Percentiles rank a stretch among this genome's conserved stretches.
Conservation (phyloP, 1,140 invertebrate species). For the Caenorhabditis tropicalis region DNA sequence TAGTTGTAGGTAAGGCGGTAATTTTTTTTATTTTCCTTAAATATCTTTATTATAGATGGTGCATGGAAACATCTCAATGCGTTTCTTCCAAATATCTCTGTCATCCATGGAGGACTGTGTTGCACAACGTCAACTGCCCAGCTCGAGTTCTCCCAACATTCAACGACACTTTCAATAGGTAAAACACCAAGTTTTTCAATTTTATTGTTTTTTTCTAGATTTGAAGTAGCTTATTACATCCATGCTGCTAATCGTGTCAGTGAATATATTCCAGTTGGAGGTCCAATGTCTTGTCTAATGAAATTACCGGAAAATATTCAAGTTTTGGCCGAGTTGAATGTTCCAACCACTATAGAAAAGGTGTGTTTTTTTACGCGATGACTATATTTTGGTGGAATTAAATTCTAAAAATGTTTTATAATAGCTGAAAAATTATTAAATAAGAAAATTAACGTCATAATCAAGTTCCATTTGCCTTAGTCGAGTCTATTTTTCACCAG, state of each 20-base stretch:
- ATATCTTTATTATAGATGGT: background rate
- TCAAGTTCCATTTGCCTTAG: too few species aligned
- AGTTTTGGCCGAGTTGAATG: background rate
- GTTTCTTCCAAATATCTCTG: background rate
- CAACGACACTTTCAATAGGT: background rate
- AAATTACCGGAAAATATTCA: background rate
- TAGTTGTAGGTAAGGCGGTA: background rate
- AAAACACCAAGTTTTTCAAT: background rate
- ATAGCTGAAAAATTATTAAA: too few species aligned
- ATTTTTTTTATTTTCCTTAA: background rate
- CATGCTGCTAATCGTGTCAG: background rate
- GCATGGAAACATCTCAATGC: background rate
- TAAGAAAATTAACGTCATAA: too few species aligned
- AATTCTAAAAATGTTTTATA: too few species aligned
- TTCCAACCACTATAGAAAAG: background rate
- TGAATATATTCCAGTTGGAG: background rate
- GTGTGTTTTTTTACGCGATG: background rate
- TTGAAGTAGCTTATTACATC: background rate
- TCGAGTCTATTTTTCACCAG: too few species aligned
- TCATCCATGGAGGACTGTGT: background rate
- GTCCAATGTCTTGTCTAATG: background rate
- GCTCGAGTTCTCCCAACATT: background rate
- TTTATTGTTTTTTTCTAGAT: background rate
- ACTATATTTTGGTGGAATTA: too few species aligned
- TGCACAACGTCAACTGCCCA: background rate